Evolutionary conservation across 2,113 vertebrate species (phyloP), one percentile per base, ranked within the genome.

Genomic region (Python bivittatus): DNA sequence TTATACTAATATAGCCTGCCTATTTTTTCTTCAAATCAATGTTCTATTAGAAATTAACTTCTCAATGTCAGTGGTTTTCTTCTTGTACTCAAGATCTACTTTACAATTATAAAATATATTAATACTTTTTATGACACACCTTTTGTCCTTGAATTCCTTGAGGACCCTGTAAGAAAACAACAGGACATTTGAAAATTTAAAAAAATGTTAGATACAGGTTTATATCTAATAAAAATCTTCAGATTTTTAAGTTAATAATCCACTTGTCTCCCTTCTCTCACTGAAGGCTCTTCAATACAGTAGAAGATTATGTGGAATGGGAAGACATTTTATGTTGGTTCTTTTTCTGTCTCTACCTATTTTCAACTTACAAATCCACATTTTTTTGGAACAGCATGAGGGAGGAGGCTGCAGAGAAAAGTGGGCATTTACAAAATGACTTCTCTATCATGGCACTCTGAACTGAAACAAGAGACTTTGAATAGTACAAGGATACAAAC

Each of bases 131-230:
- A 57, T 94, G 88, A 94, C 98, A 98, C 96, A 99, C 99, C 98
- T 99, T 99, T 89, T 98, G 98, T 33, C 99, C 99, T 86, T 99
- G 98, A 93, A 98, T 98, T 95, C 99, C 99, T 97, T 98, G 98
- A 96, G 98, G 97, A 52, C 99, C 99, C 99, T 99, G 96, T 6
- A 93, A 98, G 92, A 93, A 94, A 86, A 93, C 33, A 96, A 96
- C 54, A 86, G 52, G 53, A 10, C 56, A 61, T 93, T 94, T 94
- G 38, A 93, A 92, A 89, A 79, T 79, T n/a, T n/a, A n/a, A 42
- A 42, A 33, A 38, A 2, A 6, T 20, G 20, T 79, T 79, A 79
- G 72, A 33, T 79, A 3, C 8, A 38, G 7, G 33, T 42, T 79
- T 79, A 42, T 38, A 42, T 38, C 72, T 79, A 38, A 33, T 33